These are phyloP conservation scores for Blennius ocellaris DNA, from an alignment of 2,113 vertebrate genomes.

Conservation along the genomic window DNA sequence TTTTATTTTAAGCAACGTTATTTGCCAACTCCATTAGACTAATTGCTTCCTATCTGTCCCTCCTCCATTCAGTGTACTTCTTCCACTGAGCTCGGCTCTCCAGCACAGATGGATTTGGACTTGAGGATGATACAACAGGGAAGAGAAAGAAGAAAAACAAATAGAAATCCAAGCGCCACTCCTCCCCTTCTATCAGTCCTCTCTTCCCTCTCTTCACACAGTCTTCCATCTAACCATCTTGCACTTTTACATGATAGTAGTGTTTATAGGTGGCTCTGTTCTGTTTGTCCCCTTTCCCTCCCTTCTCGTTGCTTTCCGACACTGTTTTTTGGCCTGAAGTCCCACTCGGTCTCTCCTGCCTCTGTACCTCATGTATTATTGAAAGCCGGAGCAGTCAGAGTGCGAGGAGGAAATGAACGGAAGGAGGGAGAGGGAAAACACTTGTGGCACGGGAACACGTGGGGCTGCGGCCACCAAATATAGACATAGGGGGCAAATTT, in stretches of 20 bases:
- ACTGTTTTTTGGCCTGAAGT: slow-evolving; percentile 37
- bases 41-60: slow-evolving; percentile 38
- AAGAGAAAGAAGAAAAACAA: slow-evolving; percentile 50
- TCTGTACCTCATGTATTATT: slow-evolving; percentile 73
- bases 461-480: slow-evolving; percentile 1
- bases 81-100: slow-evolving; percentile 79
- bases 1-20: slow-evolving; percentile 1
- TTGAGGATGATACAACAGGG: slow-evolving; percentile 62
- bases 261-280: slow-evolving; percentile 58
- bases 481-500: slow-evolving; percentile 2
- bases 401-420: slow-evolving; percentile 36
- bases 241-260: slow-evolving; percentile 66
- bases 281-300: slow-evolving; percentile 34
- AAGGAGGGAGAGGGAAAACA: slow-evolving; percentile 35
- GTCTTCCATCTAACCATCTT: slow-evolving; percentile 74
- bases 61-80: slow-evolving; percentile 81
- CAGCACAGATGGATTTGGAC: slow-evolving; percentile 65
- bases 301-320: slow-evolving; percentile 40
- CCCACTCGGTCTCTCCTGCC: slow-evolving; percentile 53
- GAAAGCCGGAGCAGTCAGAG: slow-evolving; percentile 46
- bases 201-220: slow-evolving; percentile 60
- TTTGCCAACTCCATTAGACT: slow-evolving; percentile 41
- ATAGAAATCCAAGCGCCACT: slow-evolving; percentile 52
- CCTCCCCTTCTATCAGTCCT: slow-evolving; percentile 48
- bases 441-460: slow-evolving; percentile 23